Conservation (phyloP, 2,888 invertebrate genomes). For the Rhamnusium bicolor region DNA sequence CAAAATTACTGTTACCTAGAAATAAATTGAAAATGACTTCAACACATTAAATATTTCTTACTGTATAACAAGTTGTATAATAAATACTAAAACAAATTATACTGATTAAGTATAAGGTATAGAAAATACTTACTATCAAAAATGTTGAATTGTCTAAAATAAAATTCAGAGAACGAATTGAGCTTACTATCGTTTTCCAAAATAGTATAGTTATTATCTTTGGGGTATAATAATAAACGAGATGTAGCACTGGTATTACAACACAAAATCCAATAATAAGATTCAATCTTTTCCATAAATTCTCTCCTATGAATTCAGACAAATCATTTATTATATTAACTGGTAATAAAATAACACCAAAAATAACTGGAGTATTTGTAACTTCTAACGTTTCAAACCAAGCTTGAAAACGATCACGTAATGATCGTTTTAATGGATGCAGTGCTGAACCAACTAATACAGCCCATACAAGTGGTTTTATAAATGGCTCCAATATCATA, state of each 20-base stretch:
- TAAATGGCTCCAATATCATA: conserved; percentile 90
- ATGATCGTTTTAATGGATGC: conserved; percentile 92
- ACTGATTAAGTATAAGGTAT: too few relatives aligned
- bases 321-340: conserved; percentile 82
- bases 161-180: conserved; percentile 61
- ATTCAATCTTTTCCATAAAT: conserved; percentile 80
- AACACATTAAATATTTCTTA: too few relatives aligned
- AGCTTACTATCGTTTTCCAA: conserved; percentile 70
- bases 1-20: conserved; percentile 80
- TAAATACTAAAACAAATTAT: too few relatives aligned
- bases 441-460: conserved; percentile 95
- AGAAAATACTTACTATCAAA: conserved; percentile 65
- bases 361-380: conserved; percentile 78
- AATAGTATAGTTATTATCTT: conserved; percentile 75
- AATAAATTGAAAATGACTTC: conserved; percentile 28
- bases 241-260: conserved; percentile 72
- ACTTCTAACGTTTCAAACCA: conserved; percentile 85
- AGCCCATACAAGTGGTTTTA: conserved; percentile 96
- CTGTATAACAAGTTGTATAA: too few relatives aligned
- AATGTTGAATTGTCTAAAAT: conserved; percentile 65
- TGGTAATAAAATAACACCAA: conserved; percentile 78
- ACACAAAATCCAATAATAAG: conserved; percentile 72
- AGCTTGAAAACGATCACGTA: conserved; percentile 82
- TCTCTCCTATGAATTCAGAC: conserved; percentile 83
- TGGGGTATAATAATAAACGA: conserved; percentile 83